A percentile compares a stretch with the other conserved stretches of the same genome.
These are phyloP conservation scores for Cercocebus atys DNA, from an alignment of 2,113 vertebrate genomes.

Conservation along the genomic window DNA sequence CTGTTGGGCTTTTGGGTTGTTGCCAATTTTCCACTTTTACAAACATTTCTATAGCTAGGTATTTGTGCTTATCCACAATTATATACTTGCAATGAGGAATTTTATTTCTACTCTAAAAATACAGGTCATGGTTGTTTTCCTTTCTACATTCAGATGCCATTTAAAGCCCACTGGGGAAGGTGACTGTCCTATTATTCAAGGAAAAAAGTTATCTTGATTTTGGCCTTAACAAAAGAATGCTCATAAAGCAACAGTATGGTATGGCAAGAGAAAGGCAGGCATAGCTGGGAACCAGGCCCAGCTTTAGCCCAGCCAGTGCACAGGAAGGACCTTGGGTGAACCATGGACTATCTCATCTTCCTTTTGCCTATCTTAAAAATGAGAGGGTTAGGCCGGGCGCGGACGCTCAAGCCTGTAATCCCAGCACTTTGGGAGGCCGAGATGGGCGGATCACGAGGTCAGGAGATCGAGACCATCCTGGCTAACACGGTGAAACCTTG, in stretches of 20 bases:
- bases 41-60: background rate
- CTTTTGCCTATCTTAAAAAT: background rate
- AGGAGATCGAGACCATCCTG: too few relatives aligned
- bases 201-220: background rate
- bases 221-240: background rate
- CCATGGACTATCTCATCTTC: background rate
- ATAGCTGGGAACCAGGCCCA: fast-evolving
- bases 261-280: background rate
- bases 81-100: background rate
- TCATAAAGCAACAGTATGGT: background rate
- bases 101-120: background rate
- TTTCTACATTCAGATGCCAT: background rate
- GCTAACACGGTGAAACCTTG: too few relatives aligned
- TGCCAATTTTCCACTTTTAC: background rate
- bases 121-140: background rate
- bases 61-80: background rate
- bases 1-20: background rate
- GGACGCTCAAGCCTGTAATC: too few relatives aligned
- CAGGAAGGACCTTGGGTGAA: background rate
- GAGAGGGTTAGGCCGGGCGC: background rate
- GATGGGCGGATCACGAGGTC: too few relatives aligned
- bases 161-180: background rate
- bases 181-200: background rate
- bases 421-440: too few relatives aligned
- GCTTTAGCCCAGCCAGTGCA: background rate